These are phyloP conservation scores for Lophura nycthemera DNA, from an alignment of 2,113 vertebrate species.

Conservation along the genomic window DNA sequence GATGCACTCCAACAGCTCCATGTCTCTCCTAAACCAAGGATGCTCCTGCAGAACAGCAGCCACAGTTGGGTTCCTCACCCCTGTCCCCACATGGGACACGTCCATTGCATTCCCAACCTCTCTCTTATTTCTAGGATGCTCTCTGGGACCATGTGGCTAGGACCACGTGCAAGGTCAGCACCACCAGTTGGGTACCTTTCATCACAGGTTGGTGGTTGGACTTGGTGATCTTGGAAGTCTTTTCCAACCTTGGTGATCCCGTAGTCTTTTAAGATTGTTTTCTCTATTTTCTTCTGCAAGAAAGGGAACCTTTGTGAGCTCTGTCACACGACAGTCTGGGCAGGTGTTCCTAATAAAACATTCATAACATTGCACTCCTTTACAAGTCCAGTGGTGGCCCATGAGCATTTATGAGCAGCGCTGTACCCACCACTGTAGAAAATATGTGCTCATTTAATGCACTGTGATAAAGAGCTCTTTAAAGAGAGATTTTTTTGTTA, in stretches of 20 bases:
- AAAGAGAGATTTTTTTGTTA: background rate
- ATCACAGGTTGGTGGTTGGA: no score
- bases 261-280: background rate
- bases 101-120: accelerated
- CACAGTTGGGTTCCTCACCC: accelerated
- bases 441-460: background rate
- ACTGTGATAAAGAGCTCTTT: background rate
- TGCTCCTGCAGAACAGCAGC: background rate
- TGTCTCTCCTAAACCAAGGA: no score
- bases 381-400: background rate
- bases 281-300: background rate
- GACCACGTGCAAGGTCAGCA: accelerated
- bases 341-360: background rate
- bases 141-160: no score
- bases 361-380: background rate
- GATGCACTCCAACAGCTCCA: no score
- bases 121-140: no score
- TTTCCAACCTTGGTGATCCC: no score
- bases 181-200: background rate
- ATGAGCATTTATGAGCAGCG: background rate
- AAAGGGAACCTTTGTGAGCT: background rate
- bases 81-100: accelerated
- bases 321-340: background rate
- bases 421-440: background rate
- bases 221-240: no score